These are phyloP conservation scores for Tolypeutes matacus DNA, from an alignment of 2,797 vertebrate species.

Conservation along the genomic window DNA sequence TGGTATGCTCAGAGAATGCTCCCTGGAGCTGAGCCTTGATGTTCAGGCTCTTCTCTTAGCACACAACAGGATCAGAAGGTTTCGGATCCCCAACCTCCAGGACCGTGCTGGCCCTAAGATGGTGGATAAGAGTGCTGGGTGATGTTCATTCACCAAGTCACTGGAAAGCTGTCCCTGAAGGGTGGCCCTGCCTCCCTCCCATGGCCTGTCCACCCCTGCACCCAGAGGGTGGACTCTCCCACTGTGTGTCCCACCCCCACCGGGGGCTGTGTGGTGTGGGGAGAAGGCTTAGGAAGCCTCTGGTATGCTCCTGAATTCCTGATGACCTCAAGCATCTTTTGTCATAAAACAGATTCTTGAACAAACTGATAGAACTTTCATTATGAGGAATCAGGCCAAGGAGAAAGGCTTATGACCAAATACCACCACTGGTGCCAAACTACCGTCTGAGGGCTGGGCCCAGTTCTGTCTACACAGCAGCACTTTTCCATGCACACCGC, in stretches of 20 bases:
- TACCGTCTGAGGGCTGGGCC: neutral
- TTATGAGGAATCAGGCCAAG: neutral
- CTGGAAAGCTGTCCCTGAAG: neutral
- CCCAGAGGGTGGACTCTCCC: neutral
- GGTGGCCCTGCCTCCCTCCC: neutral
- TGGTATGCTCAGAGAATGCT: neutral
- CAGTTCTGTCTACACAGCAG: neutral
- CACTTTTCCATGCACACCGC: neutral
- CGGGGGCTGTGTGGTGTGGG: neutral
- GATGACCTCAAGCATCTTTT: neutral
- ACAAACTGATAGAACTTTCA: neutral
- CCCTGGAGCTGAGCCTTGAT: neutral
- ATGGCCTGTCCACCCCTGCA: rapidly evolving
- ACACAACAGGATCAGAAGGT: neutral
- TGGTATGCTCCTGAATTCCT: neutral
- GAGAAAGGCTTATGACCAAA: neutral
- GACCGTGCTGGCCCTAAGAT: neutral
- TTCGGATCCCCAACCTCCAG: neutral
- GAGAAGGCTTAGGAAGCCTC: neutral
- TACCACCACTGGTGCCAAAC: neutral
- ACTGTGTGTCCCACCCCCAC: too few species aligned
- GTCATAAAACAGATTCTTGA: slow-evolving; percentile 3
- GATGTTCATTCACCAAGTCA: neutral
- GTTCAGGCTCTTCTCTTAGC: neutral
- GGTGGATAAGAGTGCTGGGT: neutral